Conservation (phyloP, 1,140 invertebrate species). For the Pteromalus puparum region DNA sequence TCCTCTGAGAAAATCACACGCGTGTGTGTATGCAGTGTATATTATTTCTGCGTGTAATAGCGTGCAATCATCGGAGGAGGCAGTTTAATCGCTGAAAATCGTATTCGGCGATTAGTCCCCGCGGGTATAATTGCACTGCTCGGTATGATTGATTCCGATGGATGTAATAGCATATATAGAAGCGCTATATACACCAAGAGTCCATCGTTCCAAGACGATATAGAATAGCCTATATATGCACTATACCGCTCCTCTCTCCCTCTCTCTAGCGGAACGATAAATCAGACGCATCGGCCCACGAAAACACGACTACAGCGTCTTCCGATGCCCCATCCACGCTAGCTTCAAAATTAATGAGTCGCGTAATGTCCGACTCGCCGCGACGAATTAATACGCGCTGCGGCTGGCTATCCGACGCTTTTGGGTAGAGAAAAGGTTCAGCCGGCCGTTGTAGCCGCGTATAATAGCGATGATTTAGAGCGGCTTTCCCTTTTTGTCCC, state of each 20-base stretch:
- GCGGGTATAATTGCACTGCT: background rate
- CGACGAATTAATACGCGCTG: constrained; percentile 34
- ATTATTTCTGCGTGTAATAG: no score
- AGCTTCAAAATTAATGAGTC: constrained; percentile 38
- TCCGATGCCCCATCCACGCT: background rate
- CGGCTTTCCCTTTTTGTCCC: constrained; percentile 29
- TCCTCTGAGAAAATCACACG: no score
- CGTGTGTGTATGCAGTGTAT: no score
- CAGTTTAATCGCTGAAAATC: background rate
- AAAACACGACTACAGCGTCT: background rate
- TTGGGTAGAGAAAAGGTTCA: background rate
- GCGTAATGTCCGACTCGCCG: constrained; percentile 40
- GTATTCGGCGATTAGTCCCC: background rate
- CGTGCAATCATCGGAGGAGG: no score
- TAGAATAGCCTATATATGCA: no score
- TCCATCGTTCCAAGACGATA: background rate
- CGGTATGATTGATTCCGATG: background rate
- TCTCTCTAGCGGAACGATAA: background rate
- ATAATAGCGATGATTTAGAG: constrained; percentile 43
- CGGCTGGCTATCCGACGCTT: background rate
- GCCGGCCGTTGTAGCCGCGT: background rate
- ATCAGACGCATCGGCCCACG: background rate
- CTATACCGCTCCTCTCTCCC: no score
- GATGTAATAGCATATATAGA: background rate
- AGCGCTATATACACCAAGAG: background rate